These are phyloP conservation scores for Bombus superbus DNA, from an alignment of 1,140 invertebrate species.

Conservation along the genomic window DNA sequence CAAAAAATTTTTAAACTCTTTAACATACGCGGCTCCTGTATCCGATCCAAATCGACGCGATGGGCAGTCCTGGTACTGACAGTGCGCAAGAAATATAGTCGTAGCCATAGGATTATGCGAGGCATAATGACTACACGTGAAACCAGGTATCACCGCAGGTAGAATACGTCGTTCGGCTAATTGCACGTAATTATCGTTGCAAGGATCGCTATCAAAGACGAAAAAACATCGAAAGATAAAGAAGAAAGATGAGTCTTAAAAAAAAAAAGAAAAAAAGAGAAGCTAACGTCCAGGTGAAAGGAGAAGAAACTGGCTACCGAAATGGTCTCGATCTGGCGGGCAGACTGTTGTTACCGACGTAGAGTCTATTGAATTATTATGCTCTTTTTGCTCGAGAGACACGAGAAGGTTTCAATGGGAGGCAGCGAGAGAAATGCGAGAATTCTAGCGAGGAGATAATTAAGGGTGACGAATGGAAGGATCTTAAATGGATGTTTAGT, in stretches of 20 bases:
- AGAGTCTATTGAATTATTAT: slow-evolving; percentile 56
- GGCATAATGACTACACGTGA: slow-evolving; percentile 64
- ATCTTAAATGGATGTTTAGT: slow-evolving; percentile 57
- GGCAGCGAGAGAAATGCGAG: slow-evolving; percentile 26
- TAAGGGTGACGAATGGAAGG: slow-evolving; percentile 51
- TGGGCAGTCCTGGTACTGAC: slow-evolving; percentile 64
- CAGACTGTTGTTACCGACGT: slow-evolving; percentile 49
- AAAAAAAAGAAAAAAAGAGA: background rate
- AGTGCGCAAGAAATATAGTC: slow-evolving; percentile 69
- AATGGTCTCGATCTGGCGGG: slow-evolving; percentile 43
- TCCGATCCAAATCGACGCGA: slow-evolving; percentile 31
- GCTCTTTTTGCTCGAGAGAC: slow-evolving; percentile 39
- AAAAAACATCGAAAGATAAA: background rate
- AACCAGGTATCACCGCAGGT: slow-evolving; percentile 63
- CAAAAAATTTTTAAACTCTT: too few species aligned
- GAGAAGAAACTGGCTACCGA: slow-evolving; percentile 52
- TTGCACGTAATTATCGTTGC: slow-evolving; percentile 66
- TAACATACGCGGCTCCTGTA: background rate
- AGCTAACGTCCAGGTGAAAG: background rate
- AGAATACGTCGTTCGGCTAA: slow-evolving; percentile 58
- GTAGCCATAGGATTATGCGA: slow-evolving; percentile 65
- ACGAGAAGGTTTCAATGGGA: slow-evolving; percentile 11
- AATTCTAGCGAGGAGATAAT: slow-evolving; percentile 54
- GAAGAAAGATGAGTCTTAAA: background rate
- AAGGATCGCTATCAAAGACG: background rate